These are phyloP conservation scores for Scaptomyza caliginosa DNA, from an alignment of 2,888 invertebrate genomes.

Conservation along the genomic window DNA sequence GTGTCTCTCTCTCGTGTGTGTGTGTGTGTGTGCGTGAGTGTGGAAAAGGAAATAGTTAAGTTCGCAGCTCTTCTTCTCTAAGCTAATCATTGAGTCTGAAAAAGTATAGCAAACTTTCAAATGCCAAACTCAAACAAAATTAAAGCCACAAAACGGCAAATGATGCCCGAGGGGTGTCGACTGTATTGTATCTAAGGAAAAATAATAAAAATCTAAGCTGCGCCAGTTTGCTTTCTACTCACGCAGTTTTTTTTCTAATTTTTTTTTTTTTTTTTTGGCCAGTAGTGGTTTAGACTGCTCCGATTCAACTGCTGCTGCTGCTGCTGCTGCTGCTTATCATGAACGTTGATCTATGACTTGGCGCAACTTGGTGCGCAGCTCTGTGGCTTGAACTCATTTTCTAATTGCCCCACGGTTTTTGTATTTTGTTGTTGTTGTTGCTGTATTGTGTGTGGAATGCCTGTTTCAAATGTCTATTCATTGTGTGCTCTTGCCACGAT, in stretches of 20 bases:
- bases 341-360: slow-evolving; percentile 77
- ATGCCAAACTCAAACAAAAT: slow-evolving; percentile 23
- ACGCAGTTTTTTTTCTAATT: slow-evolving; percentile 39
- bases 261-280: slow-evolving; percentile 12
- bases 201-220: slow-evolving; percentile 9
- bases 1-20: too few species aligned
- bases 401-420: slow-evolving; percentile 71
- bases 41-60: slow-evolving; percentile 30
- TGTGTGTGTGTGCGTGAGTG: not conserved
- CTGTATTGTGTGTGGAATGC: slow-evolving; percentile 63
- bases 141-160: slow-evolving; percentile 44
- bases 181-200: not conserved
- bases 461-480: slow-evolving; percentile 53
- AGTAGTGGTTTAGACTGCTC: slow-evolving; percentile 19
- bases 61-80: slow-evolving; percentile 15
- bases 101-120: slow-evolving; percentile 67
- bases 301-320: not conserved
- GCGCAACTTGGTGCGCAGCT: slow-evolving; percentile 63
- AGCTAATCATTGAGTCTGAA: slow-evolving; percentile 56
- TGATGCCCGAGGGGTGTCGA: slow-evolving; percentile 46
- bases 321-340: slow-evolving; percentile 58
- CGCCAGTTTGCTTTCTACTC: slow-evolving; percentile 51
- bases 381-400: slow-evolving; percentile 71
- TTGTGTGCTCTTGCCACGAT: slow-evolving; percentile 33
- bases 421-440: too few species aligned